Conservation (phyloP, 1,140 invertebrate genomes). For the Cyclina sinensis region DNA sequence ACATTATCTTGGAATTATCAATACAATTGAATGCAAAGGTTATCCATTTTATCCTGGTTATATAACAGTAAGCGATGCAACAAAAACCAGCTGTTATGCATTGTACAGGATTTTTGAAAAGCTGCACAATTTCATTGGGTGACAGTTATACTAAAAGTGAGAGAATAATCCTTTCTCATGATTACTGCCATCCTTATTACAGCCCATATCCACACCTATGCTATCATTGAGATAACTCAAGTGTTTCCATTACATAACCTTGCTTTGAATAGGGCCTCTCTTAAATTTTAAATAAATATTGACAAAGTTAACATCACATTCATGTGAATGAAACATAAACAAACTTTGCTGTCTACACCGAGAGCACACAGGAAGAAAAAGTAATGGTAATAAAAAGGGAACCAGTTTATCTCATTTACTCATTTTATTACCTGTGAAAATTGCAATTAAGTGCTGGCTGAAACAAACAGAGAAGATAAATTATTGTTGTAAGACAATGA, state of each 20-base stretch:
- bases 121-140: not conserved
- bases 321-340: constrained; percentile 24
- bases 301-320: not conserved
- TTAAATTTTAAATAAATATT: not conserved
- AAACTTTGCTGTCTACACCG: not conserved
- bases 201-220: not conserved
- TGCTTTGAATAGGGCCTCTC: not conserved
- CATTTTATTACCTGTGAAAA: constrained; percentile 9
- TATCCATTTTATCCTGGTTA: constrained; percentile 35
- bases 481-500: constrained; percentile 11
- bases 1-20: constrained; percentile 5
- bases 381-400: not conserved
- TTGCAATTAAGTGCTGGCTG: not conserved
- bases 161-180: not conserved
- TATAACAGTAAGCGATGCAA: constrained; percentile 4
- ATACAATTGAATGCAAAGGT: not conserved
- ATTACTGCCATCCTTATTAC: not conserved
- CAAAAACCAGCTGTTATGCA: not conserved
- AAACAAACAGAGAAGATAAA: not conserved
- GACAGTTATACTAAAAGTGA: not conserved
- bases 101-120: not conserved
- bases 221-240: not conserved
- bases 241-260: not conserved
- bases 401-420: not conserved
- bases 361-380: not conserved